Evolutionary conservation across 1,140 invertebrate genomes (phyloP).

Genomic region (Bombus breviceps): DNA sequence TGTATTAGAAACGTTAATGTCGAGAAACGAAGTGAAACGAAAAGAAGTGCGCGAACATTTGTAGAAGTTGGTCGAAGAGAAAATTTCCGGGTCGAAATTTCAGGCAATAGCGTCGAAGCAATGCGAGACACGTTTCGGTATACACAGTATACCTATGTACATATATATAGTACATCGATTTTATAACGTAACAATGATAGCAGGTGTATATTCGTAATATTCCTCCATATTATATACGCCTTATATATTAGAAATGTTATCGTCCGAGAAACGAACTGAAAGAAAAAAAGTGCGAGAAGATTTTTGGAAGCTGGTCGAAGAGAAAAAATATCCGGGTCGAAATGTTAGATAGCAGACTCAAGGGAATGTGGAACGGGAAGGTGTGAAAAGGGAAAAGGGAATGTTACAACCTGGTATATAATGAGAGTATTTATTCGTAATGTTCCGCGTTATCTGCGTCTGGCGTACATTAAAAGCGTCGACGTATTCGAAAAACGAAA

Average conservation of each 20-base stretch:
- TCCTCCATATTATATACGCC: accelerated
- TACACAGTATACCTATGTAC: neutral
- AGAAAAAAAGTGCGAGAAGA: too few species aligned
- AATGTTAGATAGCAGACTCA: too few species aligned
- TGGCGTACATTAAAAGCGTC: neutral
- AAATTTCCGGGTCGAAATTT: slow-evolving; percentile 22
- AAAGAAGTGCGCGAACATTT: too few species aligned
- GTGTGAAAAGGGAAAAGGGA: too few species aligned
- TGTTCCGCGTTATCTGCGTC: neutral
- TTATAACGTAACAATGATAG: too few species aligned
- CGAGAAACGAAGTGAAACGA: neutral
- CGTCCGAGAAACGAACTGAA: too few species aligned
- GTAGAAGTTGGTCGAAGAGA: too few species aligned
- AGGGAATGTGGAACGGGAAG: too few species aligned
- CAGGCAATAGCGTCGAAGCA: neutral
- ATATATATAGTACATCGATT: neutral
- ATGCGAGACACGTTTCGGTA: neutral
- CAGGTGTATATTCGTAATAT: too few species aligned
- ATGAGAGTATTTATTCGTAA: neutral
- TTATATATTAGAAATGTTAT: accelerated
- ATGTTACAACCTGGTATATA: neutral
- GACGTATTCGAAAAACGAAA: neutral
- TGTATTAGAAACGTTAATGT: too few species aligned
- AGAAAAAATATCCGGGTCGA: too few species aligned
- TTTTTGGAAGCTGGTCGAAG: too few species aligned